Conservation (phyloP, 2,113 vertebrate genomes). For the Prochilodus magdalenae region DNA sequence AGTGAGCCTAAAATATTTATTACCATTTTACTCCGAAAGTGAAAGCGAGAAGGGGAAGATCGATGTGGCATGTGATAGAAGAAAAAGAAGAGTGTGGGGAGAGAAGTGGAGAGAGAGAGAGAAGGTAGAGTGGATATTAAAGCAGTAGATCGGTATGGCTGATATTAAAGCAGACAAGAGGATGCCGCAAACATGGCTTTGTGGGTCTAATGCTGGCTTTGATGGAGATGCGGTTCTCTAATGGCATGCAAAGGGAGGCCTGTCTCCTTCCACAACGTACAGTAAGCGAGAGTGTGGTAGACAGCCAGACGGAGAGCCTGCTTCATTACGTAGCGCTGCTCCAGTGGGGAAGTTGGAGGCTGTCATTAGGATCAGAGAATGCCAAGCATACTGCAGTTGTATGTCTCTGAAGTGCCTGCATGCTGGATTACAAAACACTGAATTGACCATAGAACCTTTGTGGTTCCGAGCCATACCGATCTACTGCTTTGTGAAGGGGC, state of each 20-base stretch:
- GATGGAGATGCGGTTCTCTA: constrained; percentile 34
- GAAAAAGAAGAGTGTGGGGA: background rate
- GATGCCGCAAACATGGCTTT: constrained; percentile 46
- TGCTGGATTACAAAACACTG: too few relatives aligned
- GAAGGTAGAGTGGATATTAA: background rate
- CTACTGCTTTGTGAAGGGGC: too few relatives aligned
- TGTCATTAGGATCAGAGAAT: background rate
- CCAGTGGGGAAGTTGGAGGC: constrained; percentile 17
- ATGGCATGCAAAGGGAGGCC: constrained; percentile 36
- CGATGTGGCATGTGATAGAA: constrained; percentile 34
- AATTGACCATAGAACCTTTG: too few relatives aligned
- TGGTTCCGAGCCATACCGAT: too few relatives aligned
- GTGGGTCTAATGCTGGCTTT: constrained; percentile 48
- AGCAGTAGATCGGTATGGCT: background rate
- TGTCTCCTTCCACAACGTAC: constrained; percentile 28
- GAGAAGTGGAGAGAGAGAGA: constrained; percentile 25
- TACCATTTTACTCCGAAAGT: constrained; percentile 53
- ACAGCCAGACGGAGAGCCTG: constrained; percentile 2
- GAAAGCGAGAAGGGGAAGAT: constrained; percentile 42
- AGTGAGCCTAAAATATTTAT: constrained; percentile 60
- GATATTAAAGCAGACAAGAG: constrained; percentile 32
- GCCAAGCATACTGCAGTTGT: background rate
- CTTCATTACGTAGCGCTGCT: constrained; percentile 2
- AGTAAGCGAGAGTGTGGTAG: background rate
- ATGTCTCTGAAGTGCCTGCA: background rate